These are phyloP conservation scores for Sphaeridia pumilis DNA, from an alignment of 2,888 invertebrate species.

Conservation along the genomic window DNA sequence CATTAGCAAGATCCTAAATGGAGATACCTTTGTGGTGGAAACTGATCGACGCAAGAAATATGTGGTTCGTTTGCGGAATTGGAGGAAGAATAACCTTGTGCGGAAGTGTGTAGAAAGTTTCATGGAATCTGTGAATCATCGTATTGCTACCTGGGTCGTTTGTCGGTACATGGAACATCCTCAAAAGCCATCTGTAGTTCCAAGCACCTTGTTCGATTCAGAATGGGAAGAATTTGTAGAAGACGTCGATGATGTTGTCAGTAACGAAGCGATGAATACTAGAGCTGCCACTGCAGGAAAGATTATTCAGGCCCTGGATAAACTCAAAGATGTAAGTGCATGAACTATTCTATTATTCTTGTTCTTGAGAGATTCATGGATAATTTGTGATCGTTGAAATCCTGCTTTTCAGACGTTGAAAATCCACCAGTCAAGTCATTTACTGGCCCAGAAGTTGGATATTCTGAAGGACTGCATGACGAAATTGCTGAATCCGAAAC, in stretches of 20 bases:
- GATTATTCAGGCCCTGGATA: slow-evolving; percentile 17
- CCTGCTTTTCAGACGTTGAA: slow-evolving; percentile 18
- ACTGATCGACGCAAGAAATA: slow-evolving; percentile 10
- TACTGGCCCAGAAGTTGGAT: slow-evolving; percentile 4
- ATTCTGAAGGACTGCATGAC: not conserved
- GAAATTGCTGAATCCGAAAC: slow-evolving; percentile 8
- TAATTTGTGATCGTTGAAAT: not conserved
- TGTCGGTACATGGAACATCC: slow-evolving; percentile 17
- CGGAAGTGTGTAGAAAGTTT: slow-evolving; percentile 22
- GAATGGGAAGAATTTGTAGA: slow-evolving; percentile 26
- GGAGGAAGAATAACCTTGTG: slow-evolving; percentile 22
- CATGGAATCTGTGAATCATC: slow-evolving; percentile 12
- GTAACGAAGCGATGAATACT: slow-evolving; percentile 1
- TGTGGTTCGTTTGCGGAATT: slow-evolving; percentile 20
- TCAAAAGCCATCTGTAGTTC: not conserved
- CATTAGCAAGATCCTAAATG: slow-evolving; percentile 6
- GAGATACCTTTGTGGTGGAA: slow-evolving; percentile 2
- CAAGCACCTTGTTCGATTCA: slow-evolving; percentile 7
- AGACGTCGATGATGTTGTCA: slow-evolving; percentile 11
- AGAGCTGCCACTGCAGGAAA: slow-evolving; percentile 1
- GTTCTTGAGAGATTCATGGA: not conserved
- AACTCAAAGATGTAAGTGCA: slow-evolving; percentile 20
- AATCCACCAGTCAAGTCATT: slow-evolving; percentile 11
- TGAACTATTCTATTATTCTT: not conserved
- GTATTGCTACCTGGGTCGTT: slow-evolving; percentile 21